Conservation (phyloP, 2,888 invertebrate genomes). For the Augiades crinisus region DNA sequence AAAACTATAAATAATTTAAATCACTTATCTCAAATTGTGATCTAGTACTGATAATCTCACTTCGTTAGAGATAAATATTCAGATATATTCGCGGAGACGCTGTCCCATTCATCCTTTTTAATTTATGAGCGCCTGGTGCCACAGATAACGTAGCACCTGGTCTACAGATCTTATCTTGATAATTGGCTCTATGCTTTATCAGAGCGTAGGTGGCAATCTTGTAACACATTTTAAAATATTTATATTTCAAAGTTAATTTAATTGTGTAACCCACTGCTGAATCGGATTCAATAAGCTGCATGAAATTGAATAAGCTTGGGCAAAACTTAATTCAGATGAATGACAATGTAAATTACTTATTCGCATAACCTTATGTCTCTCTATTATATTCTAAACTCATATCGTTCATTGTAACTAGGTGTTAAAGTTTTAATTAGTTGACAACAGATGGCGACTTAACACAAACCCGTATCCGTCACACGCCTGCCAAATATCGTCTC, state of each 20-base stretch:
- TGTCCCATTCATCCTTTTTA: slow-evolving; percentile 18
- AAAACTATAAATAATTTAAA: background rate
- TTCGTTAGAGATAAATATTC: slow-evolving; percentile 19
- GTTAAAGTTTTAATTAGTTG: too few relatives aligned
- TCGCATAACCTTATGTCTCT: too few relatives aligned
- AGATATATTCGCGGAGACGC: slow-evolving; percentile 10
- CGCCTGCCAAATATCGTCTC: too few relatives aligned
- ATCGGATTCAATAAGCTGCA: too few relatives aligned
- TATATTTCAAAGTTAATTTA: background rate
- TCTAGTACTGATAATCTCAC: slow-evolving; percentile 15
- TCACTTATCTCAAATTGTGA: slow-evolving; percentile 15
- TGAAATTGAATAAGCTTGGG: too few relatives aligned
- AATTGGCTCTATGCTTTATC: slow-evolving; percentile 6
- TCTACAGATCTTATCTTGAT: slow-evolving; percentile 5
- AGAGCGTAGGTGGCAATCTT: slow-evolving; percentile 4
- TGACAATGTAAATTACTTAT: too few relatives aligned
- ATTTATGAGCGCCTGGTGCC: slow-evolving; percentile 11
- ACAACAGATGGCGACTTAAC: too few relatives aligned
- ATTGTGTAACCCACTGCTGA: too few relatives aligned
- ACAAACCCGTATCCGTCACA: too few relatives aligned
- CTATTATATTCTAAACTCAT: too few relatives aligned
- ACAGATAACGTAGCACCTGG: slow-evolving; percentile 11
- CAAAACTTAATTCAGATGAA: too few relatives aligned
- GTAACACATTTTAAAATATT: background rate
- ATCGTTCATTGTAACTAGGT: too few relatives aligned